Evolutionary conservation across 2,113 vertebrate genomes (phyloP).

Genomic region (Calyptommatus sinebrachiatus): DNA sequence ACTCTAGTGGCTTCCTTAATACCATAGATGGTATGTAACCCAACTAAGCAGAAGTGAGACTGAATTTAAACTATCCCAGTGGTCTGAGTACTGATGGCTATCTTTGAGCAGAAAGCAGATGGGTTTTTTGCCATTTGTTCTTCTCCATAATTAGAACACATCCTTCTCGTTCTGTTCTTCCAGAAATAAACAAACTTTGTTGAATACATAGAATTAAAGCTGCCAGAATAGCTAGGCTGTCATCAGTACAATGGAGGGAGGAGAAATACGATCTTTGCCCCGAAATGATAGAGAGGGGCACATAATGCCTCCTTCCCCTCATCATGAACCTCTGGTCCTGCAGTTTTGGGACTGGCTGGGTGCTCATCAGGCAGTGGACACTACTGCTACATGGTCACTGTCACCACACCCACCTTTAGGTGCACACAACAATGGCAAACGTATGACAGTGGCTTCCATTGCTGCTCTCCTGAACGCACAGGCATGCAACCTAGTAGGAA

Average conservation of each 20-base stretch:
- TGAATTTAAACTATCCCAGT: neutral
- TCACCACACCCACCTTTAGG: too few species aligned
- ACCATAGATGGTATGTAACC: neutral
- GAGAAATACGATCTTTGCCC: neutral
- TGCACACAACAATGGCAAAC: too few species aligned
- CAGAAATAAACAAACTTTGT: constrained; percentile 7
- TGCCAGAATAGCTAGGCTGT: neutral
- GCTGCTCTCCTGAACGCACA: too few species aligned
- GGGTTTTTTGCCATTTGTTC: neutral
- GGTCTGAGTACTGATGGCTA: neutral
- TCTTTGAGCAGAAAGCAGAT: neutral
- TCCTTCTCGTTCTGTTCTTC: neutral
- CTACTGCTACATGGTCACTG: too few species aligned
- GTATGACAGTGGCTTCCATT: too few species aligned
- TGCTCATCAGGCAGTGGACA: too few species aligned
- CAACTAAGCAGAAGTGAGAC: neutral
- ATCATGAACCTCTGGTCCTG: too few species aligned
- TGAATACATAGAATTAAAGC: neutral
- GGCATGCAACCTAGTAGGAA: too few species aligned
- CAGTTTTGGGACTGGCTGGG: too few species aligned
- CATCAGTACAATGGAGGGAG: neutral
- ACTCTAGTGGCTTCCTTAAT: neutral
- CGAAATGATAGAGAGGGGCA: too few species aligned
- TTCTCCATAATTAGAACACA: neutral
- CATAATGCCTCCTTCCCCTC: too few species aligned